Evolutionary conservation across 2,113 vertebrate species (phyloP), one percentile per base, ranked within the genome.

Genomic region (Herpetotheres cachinnans): DNA sequence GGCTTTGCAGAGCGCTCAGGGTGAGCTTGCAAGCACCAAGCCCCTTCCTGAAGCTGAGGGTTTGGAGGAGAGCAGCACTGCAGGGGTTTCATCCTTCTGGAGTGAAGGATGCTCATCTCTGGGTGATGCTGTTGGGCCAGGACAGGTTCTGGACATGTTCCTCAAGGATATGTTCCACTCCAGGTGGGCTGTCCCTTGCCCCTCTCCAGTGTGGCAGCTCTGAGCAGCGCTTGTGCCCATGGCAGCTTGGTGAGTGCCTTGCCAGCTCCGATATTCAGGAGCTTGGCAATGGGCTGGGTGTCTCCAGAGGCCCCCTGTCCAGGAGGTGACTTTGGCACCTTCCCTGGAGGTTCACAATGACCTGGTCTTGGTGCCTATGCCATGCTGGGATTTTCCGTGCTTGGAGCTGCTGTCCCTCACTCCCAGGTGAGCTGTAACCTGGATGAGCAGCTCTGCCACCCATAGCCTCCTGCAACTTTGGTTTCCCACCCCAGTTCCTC

Each of bases 101-200:
- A 79, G 40, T 32, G 47, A 52, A 54, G 54, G 62, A 9, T 72
- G 34, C 13, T 93, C 26, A 18, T 73, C 50, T 50, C 25, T 0
- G 3, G 9, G 25, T 24, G 50, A 9, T 56, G 30, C 19, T n/a
- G 55, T 29, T 70, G 46, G 72, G 36, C 27, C 0, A 4, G 83
- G 49, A 3, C 0, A 0, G 10, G 14, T 73, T 79, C 74, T 63
- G 34, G 42, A 42, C 38, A 0, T 0, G 22, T 67, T 25, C 77
- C 29, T 62, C 15, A 1, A 18, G 77, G 70, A 29, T 17, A 3
- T 26, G 16, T 62, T 59, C 56, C 3, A 4, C 25, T 47, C 44
- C 1, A 3, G 30, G 12, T 2, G 2, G 20, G 21, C 59, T 74
- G 84, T 54, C 67, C 38, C 32, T n/a, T 67, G 59, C 38, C 20